These are phyloP conservation scores for Drosophila navojoa DNA, from an alignment of 1,140 invertebrate genomes.

Conservation along the genomic window DNA sequence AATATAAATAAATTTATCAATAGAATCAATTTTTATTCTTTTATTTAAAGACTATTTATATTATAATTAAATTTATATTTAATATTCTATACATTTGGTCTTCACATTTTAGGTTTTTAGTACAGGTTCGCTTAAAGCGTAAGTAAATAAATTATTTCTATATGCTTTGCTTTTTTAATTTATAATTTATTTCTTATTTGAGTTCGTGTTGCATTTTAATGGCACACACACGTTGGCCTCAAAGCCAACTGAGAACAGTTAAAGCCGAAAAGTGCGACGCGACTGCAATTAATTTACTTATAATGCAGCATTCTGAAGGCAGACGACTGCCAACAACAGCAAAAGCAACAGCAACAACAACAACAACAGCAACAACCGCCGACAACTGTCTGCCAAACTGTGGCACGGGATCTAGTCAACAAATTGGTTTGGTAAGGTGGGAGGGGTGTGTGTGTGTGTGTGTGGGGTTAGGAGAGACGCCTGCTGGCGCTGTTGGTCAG, in stretches of 20 bases:
- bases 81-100: too few relatives aligned
- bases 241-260: constrained; percentile 64
- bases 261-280: constrained; percentile 60
- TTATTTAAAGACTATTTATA: too few relatives aligned
- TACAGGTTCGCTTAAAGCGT: not conserved
- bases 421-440: not conserved
- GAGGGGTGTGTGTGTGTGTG: constrained; percentile 1
- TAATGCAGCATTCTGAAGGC: constrained; percentile 55
- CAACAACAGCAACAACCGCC: constrained; percentile 8
- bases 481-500: constrained; percentile 54
- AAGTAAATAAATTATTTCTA: constrained; percentile 15
- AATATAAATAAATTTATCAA: too few relatives aligned
- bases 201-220: constrained; percentile 78
- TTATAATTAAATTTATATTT: too few relatives aligned
- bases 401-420: constrained; percentile 68
- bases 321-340: constrained; percentile 35
- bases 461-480: constrained; percentile 3
- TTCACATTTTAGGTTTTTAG: too few relatives aligned
- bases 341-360: constrained; percentile 1
- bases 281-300: constrained; percentile 77
- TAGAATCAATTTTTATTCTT: too few relatives aligned
- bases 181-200: constrained; percentile 11
- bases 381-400: constrained; percentile 37
- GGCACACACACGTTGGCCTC: constrained; percentile 61
- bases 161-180: constrained; percentile 19